phyloP scores from a whole-genome alignment of 2,888 invertebrate species.

The Eristalis arbustorum region DNA sequence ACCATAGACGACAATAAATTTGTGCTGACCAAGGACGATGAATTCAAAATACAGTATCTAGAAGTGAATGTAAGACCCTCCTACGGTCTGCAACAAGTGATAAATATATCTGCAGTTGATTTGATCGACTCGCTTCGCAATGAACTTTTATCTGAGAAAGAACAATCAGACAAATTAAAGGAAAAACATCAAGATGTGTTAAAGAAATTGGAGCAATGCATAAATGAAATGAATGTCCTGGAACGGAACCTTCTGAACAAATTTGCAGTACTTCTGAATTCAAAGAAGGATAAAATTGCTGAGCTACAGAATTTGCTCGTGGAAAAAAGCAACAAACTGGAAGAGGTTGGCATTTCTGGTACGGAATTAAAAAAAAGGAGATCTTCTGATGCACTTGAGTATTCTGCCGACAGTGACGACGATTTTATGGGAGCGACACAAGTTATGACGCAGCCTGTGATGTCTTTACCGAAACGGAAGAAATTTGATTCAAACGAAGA shows the following conservation, averaged over 20 bases:
- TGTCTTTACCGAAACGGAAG: constrained; percentile 55
- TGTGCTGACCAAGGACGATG: constrained; percentile 72
- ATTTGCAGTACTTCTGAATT: constrained; percentile 74
- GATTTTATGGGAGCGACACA: constrained; percentile 51
- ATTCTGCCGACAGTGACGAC: constrained; percentile 15
- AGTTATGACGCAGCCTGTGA: constrained; percentile 42
- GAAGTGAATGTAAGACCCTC: constrained; percentile 71
- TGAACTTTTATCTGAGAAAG: constrained; percentile 13
- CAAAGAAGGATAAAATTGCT: constrained; percentile 75
- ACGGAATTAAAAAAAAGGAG: background rate
- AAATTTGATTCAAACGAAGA: constrained; percentile 20
- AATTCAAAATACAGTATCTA: constrained; percentile 73
- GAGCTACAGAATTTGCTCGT: constrained; percentile 72
- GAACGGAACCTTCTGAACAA: constrained; percentile 73
- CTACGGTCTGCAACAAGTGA: constrained; percentile 52
- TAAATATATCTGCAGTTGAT: constrained; percentile 71
- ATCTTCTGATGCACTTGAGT: background rate
- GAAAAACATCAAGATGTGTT: constrained; percentile 62
- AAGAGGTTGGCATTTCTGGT: background rate
- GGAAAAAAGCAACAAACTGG: constrained; percentile 40
- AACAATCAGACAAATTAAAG: background rate
- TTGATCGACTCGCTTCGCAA: constrained; percentile 29
- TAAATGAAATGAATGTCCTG: constrained; percentile 70
- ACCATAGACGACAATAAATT: constrained; percentile 71
- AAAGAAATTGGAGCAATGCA: constrained; percentile 71